Evolutionary conservation across 2,113 vertebrate genomes (phyloP).

Genomic region (Raphicerus campestris): DNA sequence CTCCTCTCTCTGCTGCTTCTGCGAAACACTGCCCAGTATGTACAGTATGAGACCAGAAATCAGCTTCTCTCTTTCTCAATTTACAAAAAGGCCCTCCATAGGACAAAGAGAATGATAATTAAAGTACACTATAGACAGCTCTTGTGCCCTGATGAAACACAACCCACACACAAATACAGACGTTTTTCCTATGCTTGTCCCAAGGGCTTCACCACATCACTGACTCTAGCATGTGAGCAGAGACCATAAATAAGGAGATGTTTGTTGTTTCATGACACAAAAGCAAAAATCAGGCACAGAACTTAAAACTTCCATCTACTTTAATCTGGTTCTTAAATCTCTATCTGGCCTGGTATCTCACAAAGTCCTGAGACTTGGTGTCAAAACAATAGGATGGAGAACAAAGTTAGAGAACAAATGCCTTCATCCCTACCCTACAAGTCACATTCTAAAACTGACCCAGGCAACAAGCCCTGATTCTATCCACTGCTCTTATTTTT

Average conservation of each 20-base stretch:
- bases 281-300: slow-evolving; percentile 20
- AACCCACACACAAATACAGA: neutral
- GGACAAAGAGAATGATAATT: neutral
- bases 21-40: neutral
- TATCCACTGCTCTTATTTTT: neutral
- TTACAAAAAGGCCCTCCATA: neutral
- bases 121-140: neutral
- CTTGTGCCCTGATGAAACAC: neutral
- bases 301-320: neutral
- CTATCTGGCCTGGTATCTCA: neutral
- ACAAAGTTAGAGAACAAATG: slow-evolving; percentile 3
- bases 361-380: neutral
- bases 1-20: neutral
- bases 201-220: neutral
- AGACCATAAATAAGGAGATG: neutral
- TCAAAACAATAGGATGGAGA: neutral
- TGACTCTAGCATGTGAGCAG: neutral
- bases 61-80: neutral
- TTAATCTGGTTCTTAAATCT: neutral
- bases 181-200: neutral
- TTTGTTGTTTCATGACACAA: neutral
- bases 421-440: neutral
- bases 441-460: neutral
- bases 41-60: neutral
- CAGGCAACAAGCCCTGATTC: neutral